phyloP scores from a whole-genome alignment of 2,113 vertebrate genomes.

The Lethenteron camtschaticum region DNA sequence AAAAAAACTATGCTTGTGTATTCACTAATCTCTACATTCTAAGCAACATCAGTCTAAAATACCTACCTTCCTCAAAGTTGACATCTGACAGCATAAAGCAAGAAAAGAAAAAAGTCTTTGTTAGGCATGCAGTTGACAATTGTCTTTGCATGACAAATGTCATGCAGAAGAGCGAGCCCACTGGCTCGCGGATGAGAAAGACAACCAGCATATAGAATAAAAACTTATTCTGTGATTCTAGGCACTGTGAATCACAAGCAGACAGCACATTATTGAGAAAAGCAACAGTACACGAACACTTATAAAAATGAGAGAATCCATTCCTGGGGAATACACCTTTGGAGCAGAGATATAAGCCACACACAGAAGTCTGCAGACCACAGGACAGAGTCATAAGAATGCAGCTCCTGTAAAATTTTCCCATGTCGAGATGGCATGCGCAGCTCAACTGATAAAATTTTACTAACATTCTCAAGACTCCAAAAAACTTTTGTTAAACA shows the following conservation, averaged over 20 bases:
- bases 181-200: background rate
- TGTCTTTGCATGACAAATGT: conserved; percentile 4
- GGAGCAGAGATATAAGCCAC: too few species aligned
- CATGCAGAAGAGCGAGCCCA: conserved; percentile 3
- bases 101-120: conserved; percentile 6
- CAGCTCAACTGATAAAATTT: conserved; percentile 1
- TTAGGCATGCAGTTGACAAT: conserved; percentile 6
- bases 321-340: too few species aligned
- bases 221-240: background rate
- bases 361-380: background rate
- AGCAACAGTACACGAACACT: too few species aligned
- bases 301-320: too few species aligned
- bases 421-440: conserved; percentile 2
- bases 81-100: conserved; percentile 6
- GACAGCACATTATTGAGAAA: background rate
- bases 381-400: background rate
- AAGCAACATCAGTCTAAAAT: background rate
- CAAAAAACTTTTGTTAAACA: background rate
- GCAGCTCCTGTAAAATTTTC: background rate
- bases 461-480: conserved; percentile 5
- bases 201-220: conserved; percentile 1
- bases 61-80: conserved; percentile 5
- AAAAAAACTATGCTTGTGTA: too few species aligned
- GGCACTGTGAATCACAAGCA: conserved; percentile 2
- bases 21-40: too few species aligned